Base-by-base conservation (phyloP, 2,797 vertebrate genomes). In the Peromyscus melanophrys region DNA sequence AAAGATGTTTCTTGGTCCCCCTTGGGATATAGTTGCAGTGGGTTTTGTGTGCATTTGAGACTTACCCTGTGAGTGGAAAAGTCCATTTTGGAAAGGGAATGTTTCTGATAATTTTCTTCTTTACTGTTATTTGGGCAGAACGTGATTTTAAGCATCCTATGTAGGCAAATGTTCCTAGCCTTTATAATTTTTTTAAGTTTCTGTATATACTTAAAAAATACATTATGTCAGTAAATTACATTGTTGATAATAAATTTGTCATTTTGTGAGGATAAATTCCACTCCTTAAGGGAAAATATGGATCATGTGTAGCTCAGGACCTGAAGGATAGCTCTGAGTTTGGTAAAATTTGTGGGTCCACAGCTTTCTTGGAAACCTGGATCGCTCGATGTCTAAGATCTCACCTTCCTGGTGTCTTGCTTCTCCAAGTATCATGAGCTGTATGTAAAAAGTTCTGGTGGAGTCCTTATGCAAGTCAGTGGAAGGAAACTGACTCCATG, bases 131-230 rank as follows among this genome's bases (percentile, higher is more conserved):
- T 14, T 34, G 16, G 52, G 11, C 16, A 77, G 52, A 29, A 40
- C 27, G 23, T 91, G 6, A 63, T 49, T 6, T 88, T 90, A 65
- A 76, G 14, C 1, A 85, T 87, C 88, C 31, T 29, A 81, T 67
- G n/a, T n/a, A 31, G 31, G 1, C 17, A 78, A n/a, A 86, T 55
- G 16, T 23, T 82, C 55, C 16, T 12, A 87, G 3, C 6, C 49
- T 92, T 97, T 61, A 55, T 11, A 55, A 19, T 67, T 1, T 92
- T 73, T 52, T 49, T 82, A 93, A 90, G 5, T 59, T 95, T 83
- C 12, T 59, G 12, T 90, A 82, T 95, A 55, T 86, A 8, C 31
- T 82, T 89, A 61, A 85, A 87, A 63, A 6, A 67, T 16, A 85
- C 55, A 61, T 61, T 95, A 1, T 73, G 91, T 27, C 94, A 65